These are phyloP conservation scores for Intellagama lesueurii DNA, from an alignment of 2,797 vertebrate genomes.

Conservation along the genomic window DNA sequence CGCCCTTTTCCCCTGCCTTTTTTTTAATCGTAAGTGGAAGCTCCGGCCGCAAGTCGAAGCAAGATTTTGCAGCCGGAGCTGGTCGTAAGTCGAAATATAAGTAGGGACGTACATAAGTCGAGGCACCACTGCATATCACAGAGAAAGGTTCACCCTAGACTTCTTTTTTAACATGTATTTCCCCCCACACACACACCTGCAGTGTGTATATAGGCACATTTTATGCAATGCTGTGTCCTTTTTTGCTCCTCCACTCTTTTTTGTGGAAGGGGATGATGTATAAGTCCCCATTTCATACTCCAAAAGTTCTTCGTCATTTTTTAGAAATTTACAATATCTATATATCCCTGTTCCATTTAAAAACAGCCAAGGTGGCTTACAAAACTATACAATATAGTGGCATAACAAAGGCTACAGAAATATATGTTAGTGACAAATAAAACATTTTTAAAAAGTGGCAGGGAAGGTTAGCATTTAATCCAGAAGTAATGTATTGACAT, in stretches of 20 bases:
- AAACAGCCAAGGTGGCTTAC: not conserved
- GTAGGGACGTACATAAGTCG: no score
- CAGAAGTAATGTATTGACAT: not conserved
- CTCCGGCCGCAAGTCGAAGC: no score
- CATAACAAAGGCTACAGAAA: not conserved
- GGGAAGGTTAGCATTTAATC: not conserved
- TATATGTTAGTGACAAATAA: not conserved
- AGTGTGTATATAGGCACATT: not conserved
- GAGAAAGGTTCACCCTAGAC: not conserved
- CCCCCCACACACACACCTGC: not conserved
- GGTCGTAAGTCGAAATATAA: no score
- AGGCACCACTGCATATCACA: no score
- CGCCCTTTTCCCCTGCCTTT: no score
- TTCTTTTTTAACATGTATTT: not conserved
- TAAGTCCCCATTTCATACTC: not conserved
- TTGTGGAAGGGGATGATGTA: not conserved
- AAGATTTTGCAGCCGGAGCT: no score
- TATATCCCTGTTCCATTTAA: not conserved
- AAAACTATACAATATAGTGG: not conserved
- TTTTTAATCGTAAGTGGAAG: no score
- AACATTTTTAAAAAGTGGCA: not conserved
- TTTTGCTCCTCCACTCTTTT: not conserved
- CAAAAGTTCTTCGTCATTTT: not conserved
- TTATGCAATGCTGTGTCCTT: not conserved
- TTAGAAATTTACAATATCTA: not conserved